phyloP scores from a whole-genome alignment of 2,797 vertebrate genomes.

The Dermochelys coriacea region DNA sequence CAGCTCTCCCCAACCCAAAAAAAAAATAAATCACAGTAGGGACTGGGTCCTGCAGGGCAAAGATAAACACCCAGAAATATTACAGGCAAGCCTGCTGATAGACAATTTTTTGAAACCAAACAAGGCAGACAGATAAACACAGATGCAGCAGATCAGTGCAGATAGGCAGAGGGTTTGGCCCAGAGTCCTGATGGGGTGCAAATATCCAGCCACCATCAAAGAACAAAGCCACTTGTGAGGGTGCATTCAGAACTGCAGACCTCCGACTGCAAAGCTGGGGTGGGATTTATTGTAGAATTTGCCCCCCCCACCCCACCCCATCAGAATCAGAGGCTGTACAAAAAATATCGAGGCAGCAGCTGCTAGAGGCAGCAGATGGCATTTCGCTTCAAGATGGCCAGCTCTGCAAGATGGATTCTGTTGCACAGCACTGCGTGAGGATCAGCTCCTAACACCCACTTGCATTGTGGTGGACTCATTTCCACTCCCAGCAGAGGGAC shows the following conservation, averaged over 20 bases:
- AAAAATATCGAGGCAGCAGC: neutral
- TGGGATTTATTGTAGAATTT: neutral
- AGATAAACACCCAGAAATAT: neutral
- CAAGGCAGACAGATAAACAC: neutral
- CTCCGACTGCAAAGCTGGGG: neutral
- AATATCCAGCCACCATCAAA: neutral
- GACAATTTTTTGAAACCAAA: neutral
- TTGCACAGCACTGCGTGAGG: fast-evolving
- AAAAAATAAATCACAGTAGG: neutral
- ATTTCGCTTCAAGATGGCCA: neutral
- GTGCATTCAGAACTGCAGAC: neutral
- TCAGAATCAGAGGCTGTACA: neutral
- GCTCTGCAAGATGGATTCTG: neutral
- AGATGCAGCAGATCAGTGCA: neutral
- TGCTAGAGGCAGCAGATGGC: neutral
- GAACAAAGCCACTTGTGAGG: neutral
- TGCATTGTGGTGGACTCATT: too few species aligned
- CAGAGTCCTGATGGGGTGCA: neutral
- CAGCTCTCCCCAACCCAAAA: neutral
- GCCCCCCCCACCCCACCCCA: neutral
- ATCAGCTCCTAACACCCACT: too few species aligned
- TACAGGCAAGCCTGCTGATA: neutral
- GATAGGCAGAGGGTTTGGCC: neutral
- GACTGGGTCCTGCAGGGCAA: neutral
- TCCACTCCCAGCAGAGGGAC: too few species aligned